These are phyloP conservation scores for Forbesichthys agassizii DNA, from an alignment of 2,113 vertebrate genomes.

Conservation along the genomic window DNA sequence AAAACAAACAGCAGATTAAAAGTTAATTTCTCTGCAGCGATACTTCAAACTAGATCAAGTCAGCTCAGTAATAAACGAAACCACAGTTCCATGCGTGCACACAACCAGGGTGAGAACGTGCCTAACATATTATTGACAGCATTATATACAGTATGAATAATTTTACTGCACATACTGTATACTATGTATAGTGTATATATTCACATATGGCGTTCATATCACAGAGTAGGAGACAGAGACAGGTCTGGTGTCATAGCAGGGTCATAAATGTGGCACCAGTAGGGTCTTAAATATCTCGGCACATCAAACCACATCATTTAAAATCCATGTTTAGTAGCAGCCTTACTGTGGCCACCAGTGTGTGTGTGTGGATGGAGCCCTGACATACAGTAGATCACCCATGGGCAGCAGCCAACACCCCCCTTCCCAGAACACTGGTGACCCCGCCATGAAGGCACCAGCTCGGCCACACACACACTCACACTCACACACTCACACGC, in stretches of 20 bases:
- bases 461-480: conserved; percentile 10
- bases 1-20: conserved; percentile 51
- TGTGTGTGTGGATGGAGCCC: conserved; percentile 21
- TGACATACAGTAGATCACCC: conserved; percentile 39
- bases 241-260: no score
- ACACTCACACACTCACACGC: not conserved
- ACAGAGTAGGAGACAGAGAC: no score
- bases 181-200: no score
- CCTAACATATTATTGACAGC: no score
- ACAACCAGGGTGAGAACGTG: no score
- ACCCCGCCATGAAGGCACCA: conserved; percentile 66
- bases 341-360: not conserved
- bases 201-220: no score
- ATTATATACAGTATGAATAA: no score
- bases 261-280: no score
- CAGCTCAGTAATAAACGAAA: conserved; percentile 10
- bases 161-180: no score
- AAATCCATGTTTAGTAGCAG: not conserved
- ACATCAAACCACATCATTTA: not conserved
- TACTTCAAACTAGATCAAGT: conserved; percentile 29
- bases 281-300: no score
- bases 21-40: conserved; percentile 40
- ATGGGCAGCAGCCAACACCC: conserved; percentile 18
- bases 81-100: no score
- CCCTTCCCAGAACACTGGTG: conserved; percentile 13